These are phyloP conservation scores for Lydus trimaculatus DNA, from an alignment of 2,888 invertebrate genomes.

Conservation along the genomic window DNA sequence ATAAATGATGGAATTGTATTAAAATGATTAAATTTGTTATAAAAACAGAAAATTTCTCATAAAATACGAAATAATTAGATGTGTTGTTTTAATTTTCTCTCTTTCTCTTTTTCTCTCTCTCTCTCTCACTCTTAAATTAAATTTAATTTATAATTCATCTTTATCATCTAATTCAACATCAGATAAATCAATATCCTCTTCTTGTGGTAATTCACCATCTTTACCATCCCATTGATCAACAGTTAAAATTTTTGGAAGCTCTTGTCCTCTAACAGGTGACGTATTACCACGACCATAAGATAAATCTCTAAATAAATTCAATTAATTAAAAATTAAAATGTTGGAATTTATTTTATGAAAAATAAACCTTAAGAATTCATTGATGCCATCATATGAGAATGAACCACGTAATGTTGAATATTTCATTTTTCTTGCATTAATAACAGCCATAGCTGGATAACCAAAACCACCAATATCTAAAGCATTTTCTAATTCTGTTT, in stretches of 20 bases:
- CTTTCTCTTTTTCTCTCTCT: no score
- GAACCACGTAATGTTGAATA: conserved; percentile 92
- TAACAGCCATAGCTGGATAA: conserved; percentile 97
- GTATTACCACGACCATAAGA: conserved; percentile 94
- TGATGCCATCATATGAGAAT: conserved; percentile 93
- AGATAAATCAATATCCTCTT: conserved; percentile 92
- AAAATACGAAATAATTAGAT: conserved; percentile 27
- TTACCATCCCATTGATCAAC: conserved; percentile 93
- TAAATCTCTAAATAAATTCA: conserved; percentile 81
- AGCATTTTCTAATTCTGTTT: conserved; percentile 83
- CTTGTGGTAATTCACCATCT: conserved; percentile 84
- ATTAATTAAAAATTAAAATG: conserved; percentile 7
- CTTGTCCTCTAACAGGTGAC: conserved; percentile 82
- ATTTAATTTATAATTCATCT: conserved; percentile 72
- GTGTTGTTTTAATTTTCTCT: no score
- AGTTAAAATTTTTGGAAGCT: conserved; percentile 74
- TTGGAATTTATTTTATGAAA: not conserved
- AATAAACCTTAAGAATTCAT: conserved; percentile 74
- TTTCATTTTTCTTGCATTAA: conserved; percentile 96
- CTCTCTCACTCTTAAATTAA: no score
- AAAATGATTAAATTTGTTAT: conserved; percentile 16
- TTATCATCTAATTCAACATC: conserved; percentile 86
- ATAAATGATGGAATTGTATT: not conserved
- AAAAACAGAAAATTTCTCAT: conserved; percentile 17
- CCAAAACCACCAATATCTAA: conserved; percentile 98